Evolutionary conservation across 2,113 vertebrate genomes (phyloP).

Genomic region (Tapirus terrestris): DNA sequence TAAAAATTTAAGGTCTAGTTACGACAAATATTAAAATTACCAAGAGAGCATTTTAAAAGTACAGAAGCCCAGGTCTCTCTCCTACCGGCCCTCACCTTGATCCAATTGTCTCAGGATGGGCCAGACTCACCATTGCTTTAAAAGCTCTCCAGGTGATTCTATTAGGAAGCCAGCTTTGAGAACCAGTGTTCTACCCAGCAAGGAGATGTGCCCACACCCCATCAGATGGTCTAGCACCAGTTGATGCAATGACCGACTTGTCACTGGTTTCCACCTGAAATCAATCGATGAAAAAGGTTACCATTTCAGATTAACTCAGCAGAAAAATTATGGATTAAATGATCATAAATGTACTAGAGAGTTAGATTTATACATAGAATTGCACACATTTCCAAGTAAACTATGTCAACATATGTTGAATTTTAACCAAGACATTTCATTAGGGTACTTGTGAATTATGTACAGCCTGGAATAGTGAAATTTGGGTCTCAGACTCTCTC

Average conservation of each 20-base stretch:
- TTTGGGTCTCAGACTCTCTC: not conserved
- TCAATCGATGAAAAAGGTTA: not conserved
- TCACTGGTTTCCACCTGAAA: not conserved
- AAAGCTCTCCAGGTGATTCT: not conserved
- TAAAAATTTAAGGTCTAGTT: not conserved
- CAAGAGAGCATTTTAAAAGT: not conserved
- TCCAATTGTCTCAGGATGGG: too few relatives aligned
- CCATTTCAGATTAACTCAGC: not conserved
- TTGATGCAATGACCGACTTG: not conserved
- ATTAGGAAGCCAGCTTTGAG: not conserved
- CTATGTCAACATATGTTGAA: not conserved
- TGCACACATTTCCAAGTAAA: not conserved
- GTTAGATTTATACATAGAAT: not conserved
- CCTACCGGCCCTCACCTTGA: fast-evolving
- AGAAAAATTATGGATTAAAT: not conserved
- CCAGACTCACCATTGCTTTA: not conserved
- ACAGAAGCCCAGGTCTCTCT: not conserved
- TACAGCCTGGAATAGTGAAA: not conserved
- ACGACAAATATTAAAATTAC: not conserved
- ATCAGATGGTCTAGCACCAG: not conserved
- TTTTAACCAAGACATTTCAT: not conserved
- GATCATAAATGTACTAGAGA: not conserved
- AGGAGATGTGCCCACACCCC: not conserved
- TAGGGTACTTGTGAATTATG: not conserved
- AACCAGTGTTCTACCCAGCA: not conserved